Evolutionary conservation across 2,797 vertebrate species (phyloP).

Genomic region (Botia kubotai): DNA sequence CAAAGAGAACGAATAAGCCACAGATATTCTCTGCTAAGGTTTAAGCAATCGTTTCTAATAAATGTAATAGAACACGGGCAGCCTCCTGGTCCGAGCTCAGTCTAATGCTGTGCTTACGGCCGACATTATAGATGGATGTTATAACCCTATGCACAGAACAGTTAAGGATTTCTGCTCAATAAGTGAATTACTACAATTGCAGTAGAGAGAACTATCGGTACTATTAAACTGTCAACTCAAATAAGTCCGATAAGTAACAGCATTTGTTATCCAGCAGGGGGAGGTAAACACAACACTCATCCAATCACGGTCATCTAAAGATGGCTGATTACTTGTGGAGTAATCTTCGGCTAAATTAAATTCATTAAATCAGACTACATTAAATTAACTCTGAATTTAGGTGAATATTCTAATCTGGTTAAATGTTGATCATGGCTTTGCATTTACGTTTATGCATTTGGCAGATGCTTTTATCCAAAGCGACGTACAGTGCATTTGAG

Average conservation of each 20-base stretch:
- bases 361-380: not conserved
- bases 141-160: conserved; percentile 19
- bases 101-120: conserved; percentile 8
- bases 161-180: conserved; percentile 36
- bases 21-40: not conserved
- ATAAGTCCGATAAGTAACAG: conserved; percentile 30
- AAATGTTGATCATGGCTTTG: not conserved
- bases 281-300: conserved; percentile 5
- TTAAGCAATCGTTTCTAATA: conserved; percentile 6
- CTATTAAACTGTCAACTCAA: conserved; percentile 39
- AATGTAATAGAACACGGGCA: not conserved
- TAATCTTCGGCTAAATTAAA: not conserved
- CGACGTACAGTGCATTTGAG: too few relatives aligned
- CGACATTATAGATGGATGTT: conserved; percentile 23
- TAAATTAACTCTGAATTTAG: not conserved
- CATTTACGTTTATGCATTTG: too few relatives aligned
- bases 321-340: not conserved
- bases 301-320: not conserved
- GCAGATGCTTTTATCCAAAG: too few relatives aligned
- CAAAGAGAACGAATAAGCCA: not conserved
- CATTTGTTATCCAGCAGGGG: conserved; percentile 25
- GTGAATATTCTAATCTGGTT: not conserved
- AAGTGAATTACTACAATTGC: conserved; percentile 38
- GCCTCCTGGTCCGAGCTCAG: conserved; percentile 5
- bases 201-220: conserved; percentile 14